Conservation (phyloP, 2,113 vertebrate genomes). For the Rhinoderma darwinii region DNA sequence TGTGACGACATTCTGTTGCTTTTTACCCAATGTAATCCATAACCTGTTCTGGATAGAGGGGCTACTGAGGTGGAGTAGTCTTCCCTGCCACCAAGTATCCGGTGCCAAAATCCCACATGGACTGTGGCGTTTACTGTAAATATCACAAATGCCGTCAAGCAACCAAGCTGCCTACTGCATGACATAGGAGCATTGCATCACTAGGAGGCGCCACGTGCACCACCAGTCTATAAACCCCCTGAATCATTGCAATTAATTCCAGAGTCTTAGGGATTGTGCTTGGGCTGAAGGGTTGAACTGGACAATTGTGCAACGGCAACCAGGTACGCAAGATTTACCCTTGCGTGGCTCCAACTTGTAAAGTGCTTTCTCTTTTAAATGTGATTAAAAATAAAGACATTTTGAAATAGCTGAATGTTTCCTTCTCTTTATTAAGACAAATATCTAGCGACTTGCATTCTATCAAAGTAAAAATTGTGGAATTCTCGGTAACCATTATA, state of each 20-base stretch:
- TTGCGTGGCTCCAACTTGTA: slow-evolving; percentile 18
- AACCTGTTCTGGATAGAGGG: not conserved
- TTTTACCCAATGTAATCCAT: slow-evolving; percentile 25
- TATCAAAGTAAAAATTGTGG: no score
- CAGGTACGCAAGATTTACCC: not conserved
- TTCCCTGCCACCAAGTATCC: slow-evolving; percentile 14
- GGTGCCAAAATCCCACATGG: slow-evolving; percentile 40
- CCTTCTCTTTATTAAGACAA: not conserved
- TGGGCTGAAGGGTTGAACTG: slow-evolving; percentile 22
- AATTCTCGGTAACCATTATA: no score
- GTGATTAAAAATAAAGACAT: slow-evolving; percentile 46
- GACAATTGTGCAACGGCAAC: slow-evolving; percentile 2
- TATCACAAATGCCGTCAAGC: slow-evolving; percentile 21
- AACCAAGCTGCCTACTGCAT: slow-evolving; percentile 44
- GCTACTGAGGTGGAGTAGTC: slow-evolving; percentile 13
- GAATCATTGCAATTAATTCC: not conserved
- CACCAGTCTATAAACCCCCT: not conserved
- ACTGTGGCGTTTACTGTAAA: slow-evolving; percentile 22
- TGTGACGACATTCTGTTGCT: not conserved
- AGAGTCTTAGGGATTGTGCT: not conserved
- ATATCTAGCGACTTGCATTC: no score
- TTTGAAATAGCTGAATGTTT: slow-evolving; percentile 32
- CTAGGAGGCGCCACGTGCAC: not conserved
- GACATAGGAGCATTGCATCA: not conserved
- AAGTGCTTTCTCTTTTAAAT: slow-evolving; percentile 48